A percentile compares a stretch with the other conserved stretches of the same genome.
Evolutionary conservation across 2,888 invertebrate species (phyloP).

Genomic region (Drosophila paranaensis): DNA sequence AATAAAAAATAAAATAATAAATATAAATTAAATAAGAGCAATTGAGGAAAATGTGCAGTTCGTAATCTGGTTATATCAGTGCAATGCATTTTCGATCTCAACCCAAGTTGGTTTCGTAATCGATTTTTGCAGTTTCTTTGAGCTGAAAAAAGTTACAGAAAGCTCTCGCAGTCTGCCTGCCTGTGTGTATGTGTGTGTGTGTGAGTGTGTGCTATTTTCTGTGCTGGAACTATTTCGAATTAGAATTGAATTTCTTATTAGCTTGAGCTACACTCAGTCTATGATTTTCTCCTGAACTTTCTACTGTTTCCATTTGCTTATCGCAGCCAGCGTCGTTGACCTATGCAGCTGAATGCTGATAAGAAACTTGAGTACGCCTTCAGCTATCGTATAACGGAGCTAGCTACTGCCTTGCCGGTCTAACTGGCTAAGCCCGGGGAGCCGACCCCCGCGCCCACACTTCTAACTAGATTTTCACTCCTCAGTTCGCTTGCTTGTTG

Average conservation of each 20-base stretch:
- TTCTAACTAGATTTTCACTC: slow-evolving; percentile 3
- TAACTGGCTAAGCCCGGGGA: slow-evolving; percentile 28
- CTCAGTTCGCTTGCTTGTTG: slow-evolving; percentile 45
- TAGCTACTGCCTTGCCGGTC: slow-evolving; percentile 36
- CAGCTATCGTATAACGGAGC: slow-evolving; percentile 42
- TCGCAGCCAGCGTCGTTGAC: slow-evolving; percentile 53
- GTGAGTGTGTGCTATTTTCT: slow-evolving; percentile 12
- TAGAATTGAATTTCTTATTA: background rate
- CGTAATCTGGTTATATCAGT: slow-evolving; percentile 43
- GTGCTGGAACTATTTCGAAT: slow-evolving; percentile 23
- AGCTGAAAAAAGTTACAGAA: slow-evolving; percentile 38
- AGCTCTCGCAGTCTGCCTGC: slow-evolving; percentile 5
- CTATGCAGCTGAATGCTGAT: slow-evolving; percentile 56
- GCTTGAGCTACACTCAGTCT: slow-evolving; percentile 13
- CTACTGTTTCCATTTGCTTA: slow-evolving; percentile 12
- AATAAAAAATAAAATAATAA: slow-evolving; percentile 18
- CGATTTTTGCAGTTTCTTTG: slow-evolving; percentile 24
- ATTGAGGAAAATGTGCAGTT: slow-evolving; percentile 12
- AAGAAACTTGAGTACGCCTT: slow-evolving; percentile 36
- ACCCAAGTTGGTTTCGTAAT: slow-evolving; percentile 55
- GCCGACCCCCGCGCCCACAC: no score
- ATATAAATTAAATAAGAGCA: slow-evolving; percentile 27
- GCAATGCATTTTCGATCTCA: slow-evolving; percentile 33
- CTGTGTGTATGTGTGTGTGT: slow-evolving; percentile 23
- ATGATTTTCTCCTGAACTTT: slow-evolving; percentile 35